Evolutionary conservation across 2,888 invertebrate species (phyloP).

Genomic region (Actias luna): DNA sequence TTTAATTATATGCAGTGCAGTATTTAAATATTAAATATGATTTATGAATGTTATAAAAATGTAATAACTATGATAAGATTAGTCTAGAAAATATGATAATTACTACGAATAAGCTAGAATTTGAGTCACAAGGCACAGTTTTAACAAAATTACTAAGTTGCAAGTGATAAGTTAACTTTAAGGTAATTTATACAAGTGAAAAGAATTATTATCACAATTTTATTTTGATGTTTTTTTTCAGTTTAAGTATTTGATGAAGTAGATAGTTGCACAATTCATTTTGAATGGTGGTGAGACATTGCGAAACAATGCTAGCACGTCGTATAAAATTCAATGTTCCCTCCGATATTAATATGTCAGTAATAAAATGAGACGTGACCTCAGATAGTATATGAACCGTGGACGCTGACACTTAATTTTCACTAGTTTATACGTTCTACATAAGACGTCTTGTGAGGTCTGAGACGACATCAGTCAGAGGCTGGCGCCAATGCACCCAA

Average conservation of each 20-base stretch:
- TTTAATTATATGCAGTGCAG: not conserved
- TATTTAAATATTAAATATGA: too few relatives aligned
- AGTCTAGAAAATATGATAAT: too few relatives aligned
- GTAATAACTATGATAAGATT: too few relatives aligned
- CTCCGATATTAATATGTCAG: constrained; percentile 73
- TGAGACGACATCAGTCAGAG: constrained; percentile 40
- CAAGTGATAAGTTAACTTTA: too few relatives aligned
- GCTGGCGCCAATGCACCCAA: constrained; percentile 57
- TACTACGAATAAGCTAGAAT: too few relatives aligned
- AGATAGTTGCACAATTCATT: constrained; percentile 29
- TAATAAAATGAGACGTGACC: constrained; percentile 77
- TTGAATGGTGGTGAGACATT: constrained; percentile 37
- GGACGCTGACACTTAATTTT: constrained; percentile 74
- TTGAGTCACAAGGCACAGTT: too few relatives aligned
- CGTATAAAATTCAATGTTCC: constrained; percentile 71
- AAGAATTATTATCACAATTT: too few relatives aligned
- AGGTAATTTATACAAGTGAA: too few relatives aligned
- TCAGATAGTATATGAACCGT: constrained; percentile 67
- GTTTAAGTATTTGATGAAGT: constrained; percentile 22
- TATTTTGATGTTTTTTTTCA: too few relatives aligned
- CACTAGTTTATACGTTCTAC: constrained; percentile 74
- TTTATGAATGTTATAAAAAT: too few relatives aligned
- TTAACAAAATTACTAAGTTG: too few relatives aligned
- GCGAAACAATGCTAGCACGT: constrained; percentile 60
- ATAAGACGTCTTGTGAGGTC: constrained; percentile 74